Evolutionary conservation across 1,140 invertebrate species (phyloP).

Genomic region (Caenorhabditis inopinata): DNA sequence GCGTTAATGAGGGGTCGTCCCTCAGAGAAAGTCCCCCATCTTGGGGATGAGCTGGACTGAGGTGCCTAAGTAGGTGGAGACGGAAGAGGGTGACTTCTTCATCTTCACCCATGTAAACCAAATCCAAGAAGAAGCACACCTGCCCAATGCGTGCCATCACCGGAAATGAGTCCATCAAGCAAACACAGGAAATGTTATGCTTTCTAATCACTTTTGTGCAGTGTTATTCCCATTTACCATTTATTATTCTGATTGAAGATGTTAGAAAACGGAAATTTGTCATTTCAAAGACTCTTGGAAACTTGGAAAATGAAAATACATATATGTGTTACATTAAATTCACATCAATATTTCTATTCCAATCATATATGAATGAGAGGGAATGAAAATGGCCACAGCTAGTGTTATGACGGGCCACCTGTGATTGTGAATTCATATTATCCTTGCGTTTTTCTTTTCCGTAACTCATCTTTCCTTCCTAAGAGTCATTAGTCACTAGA

Average conservation of each 20-base stretch:
- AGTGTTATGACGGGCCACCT: not conserved
- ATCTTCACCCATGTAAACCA: not conserved
- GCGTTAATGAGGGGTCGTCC: slow-evolving; percentile 14
- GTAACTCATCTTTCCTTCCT: not conserved
- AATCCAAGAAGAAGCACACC: not conserved
- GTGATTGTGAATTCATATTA: slow-evolving; percentile 21
- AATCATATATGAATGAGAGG: no score
- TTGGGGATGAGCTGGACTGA: not conserved
- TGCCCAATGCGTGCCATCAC: slow-evolving; percentile 16
- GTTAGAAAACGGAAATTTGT: slow-evolving; percentile 32
- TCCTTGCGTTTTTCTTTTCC: no score
- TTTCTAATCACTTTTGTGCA: slow-evolving; percentile 34
- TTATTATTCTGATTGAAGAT: slow-evolving; percentile 24
- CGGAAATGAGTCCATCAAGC: slow-evolving; percentile 26
- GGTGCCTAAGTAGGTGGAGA: not conserved
- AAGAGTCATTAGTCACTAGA: slow-evolving; percentile 5
- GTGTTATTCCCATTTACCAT: slow-evolving; percentile 14
- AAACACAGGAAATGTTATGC: slow-evolving; percentile 19
- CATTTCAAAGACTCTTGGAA: slow-evolving; percentile 22
- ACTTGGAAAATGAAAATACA: slow-evolving; percentile 20
- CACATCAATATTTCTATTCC: slow-evolving; percentile 2
- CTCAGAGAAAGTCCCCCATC: not conserved
- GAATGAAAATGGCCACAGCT: no score
- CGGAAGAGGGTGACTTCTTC: not conserved
- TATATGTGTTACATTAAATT: slow-evolving; percentile 25